A percentile compares a stretch with the other conserved stretches of the same genome.
These are phyloP conservation scores for Laticauda laticaudata DNA, from an alignment of 2,113 vertebrate genomes.

Conservation along the genomic window DNA sequence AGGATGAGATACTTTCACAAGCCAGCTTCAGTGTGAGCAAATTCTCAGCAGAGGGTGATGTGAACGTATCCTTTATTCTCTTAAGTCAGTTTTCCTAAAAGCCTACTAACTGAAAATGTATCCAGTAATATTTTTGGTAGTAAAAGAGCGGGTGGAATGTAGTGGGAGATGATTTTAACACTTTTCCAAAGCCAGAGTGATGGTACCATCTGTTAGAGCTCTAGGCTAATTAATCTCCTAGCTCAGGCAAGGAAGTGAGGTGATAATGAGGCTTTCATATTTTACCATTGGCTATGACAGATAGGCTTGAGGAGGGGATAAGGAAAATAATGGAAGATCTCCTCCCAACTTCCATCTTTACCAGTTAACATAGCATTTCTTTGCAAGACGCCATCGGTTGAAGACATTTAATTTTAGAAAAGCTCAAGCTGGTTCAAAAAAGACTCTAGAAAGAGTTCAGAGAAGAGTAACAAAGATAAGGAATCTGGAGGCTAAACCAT, in stretches of 20 bases:
- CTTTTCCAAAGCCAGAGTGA: not conserved
- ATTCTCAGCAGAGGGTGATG: not conserved
- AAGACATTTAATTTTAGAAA: not conserved
- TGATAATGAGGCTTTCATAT: not conserved
- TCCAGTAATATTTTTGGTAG: not conserved
- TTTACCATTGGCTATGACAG: not conserved
- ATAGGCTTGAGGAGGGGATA: not conserved
- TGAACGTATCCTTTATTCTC: not conserved
- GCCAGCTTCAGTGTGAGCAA: not conserved
- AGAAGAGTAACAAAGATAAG: not conserved
- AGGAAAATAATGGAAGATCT: not conserved
- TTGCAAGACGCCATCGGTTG: not conserved
- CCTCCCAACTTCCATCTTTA: not conserved
- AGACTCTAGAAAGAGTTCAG: not conserved
- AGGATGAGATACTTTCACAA: not conserved
- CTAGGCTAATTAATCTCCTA: not conserved
- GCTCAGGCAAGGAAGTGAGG: not conserved
- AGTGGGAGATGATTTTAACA: not conserved
- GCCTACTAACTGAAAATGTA: not conserved
- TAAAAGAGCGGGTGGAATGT: not conserved
- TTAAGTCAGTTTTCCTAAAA: not conserved
- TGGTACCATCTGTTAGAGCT: not conserved
- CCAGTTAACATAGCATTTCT: not conserved
- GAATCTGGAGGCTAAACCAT: not conserved
- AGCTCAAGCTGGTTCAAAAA: not conserved